phyloP scores from a whole-genome alignment of 1,140 invertebrate genomes.

The Lepidurus apus region DNA sequence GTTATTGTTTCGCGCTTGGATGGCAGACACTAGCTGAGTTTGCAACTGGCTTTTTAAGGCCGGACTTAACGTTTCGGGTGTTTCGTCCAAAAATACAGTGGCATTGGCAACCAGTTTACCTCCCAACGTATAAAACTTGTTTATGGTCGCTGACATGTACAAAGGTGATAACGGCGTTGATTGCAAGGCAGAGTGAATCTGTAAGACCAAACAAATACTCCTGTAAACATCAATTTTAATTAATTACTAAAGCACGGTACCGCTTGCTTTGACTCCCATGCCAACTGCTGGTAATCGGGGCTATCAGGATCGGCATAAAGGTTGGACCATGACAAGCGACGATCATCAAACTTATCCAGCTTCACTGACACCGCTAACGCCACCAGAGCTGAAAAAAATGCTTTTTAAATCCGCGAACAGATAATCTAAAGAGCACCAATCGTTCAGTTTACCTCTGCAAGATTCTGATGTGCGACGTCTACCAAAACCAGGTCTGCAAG shows the following conservation, averaged over 20 bases:
- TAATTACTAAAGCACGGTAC: constrained; percentile 53
- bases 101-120: constrained; percentile 69
- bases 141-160: constrained; percentile 71
- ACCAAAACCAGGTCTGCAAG: constrained; percentile 78
- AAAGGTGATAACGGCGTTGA: constrained; percentile 82
- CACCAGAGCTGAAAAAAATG: constrained; percentile 53
- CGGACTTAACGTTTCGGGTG: constrained; percentile 56
- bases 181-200: constrained; percentile 81
- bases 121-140: constrained; percentile 65
- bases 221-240: not conserved
- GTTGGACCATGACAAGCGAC: constrained; percentile 63
- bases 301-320: constrained; percentile 67
- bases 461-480: constrained; percentile 67
- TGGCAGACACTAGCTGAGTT: constrained; percentile 73
- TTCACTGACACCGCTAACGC: constrained; percentile 71
- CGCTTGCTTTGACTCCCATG: constrained; percentile 74
- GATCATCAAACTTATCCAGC: constrained; percentile 74
- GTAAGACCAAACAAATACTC: constrained; percentile 37
- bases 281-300: constrained; percentile 71
- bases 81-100: constrained; percentile 69
- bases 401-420: not conserved
- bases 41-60: constrained; percentile 66
- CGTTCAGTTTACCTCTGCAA: constrained; percentile 58
- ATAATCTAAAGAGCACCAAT: not conserved
- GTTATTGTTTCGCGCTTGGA: constrained; percentile 73